phyloP scores from a whole-genome alignment of 1,140 invertebrate genomes.

The Halesus radiatus region DNA sequence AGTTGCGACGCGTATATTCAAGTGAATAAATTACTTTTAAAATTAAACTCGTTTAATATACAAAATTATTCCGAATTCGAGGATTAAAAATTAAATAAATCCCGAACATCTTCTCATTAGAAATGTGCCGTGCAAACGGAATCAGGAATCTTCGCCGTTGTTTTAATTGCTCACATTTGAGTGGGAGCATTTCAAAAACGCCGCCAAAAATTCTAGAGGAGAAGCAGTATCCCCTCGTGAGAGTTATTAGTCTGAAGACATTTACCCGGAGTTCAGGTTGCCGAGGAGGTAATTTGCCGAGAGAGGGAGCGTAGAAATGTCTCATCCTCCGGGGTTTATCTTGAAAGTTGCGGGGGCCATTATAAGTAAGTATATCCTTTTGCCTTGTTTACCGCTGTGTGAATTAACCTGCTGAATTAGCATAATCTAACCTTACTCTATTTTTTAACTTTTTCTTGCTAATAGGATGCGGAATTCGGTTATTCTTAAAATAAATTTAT shows the following conservation, averaged over 20 bases:
- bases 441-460: too few species aligned
- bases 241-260: constrained; percentile 25
- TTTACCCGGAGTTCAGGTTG: not conserved
- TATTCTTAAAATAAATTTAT: too few species aligned
- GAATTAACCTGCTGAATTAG: too few species aligned
- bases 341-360: too few species aligned
- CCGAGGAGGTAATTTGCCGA: not conserved
- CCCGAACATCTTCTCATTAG: constrained; percentile 15
- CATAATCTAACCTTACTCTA: too few species aligned
- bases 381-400: too few species aligned
- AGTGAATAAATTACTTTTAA: constrained; percentile 1
- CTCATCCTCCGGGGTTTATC: not conserved
- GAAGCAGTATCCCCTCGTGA: not conserved
- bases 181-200: not conserved
- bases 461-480: too few species aligned
- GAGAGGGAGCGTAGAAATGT: not conserved
- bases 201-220: not conserved
- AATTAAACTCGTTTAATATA: too few species aligned
- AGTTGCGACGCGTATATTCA: not conserved
- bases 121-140: constrained; percentile 1
- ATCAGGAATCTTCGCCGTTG: constrained; percentile 3
- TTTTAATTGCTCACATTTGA: not conserved
- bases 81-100: too few species aligned
- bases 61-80: too few species aligned
- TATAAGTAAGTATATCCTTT: too few species aligned